Evolutionary conservation across 2,113 vertebrate species (phyloP).

Genomic region (Nerophis ophidion): DNA sequence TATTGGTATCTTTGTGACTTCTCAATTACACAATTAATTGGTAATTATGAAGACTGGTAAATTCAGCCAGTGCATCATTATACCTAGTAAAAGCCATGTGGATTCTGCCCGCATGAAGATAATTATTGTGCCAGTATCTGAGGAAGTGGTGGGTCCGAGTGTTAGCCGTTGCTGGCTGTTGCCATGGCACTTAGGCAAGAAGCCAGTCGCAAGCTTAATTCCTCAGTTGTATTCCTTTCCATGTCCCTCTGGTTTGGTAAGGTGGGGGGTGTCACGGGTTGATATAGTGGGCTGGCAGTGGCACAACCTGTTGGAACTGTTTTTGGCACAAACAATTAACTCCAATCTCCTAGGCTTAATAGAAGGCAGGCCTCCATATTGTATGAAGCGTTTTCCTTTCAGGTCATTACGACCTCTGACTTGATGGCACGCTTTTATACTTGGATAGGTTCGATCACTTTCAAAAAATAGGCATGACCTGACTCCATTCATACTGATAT

Average conservation of each 20-base stretch:
- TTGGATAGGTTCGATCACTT: too few relatives aligned
- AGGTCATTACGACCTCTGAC: conserved; percentile 23
- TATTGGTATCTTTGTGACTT: conserved; percentile 89
- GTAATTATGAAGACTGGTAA: conserved; percentile 88
- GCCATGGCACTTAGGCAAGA: conserved; percentile 46
- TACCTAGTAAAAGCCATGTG: conserved; percentile 82
- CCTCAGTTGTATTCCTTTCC: conserved; percentile 58
- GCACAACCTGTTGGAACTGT: conserved; percentile 31
- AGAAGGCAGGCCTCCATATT: conserved; percentile 24
- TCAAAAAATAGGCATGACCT: too few relatives aligned
- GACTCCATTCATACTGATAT: too few relatives aligned
- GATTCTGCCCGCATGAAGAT: conserved; percentile 88
- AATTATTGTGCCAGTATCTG: conserved; percentile 78
- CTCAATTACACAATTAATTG: conserved; percentile 94
- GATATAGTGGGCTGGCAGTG: conserved; percentile 49
- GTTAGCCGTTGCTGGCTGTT: conserved; percentile 38
- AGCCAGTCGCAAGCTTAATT: conserved; percentile 59
- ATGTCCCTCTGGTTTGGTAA: conserved; percentile 47
- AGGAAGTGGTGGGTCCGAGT: conserved; percentile 32
- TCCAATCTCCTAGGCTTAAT: conserved; percentile 37
- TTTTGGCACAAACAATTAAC: conserved; percentile 52
- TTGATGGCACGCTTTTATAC: conserved; percentile 1
- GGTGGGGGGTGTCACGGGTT: conserved; percentile 34
- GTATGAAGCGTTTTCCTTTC: conserved; percentile 29
- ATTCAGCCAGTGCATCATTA: conserved; percentile 81